These are phyloP conservation scores for Gila orcuttii DNA, from an alignment of 2,113 vertebrate species.

Conservation along the genomic window DNA sequence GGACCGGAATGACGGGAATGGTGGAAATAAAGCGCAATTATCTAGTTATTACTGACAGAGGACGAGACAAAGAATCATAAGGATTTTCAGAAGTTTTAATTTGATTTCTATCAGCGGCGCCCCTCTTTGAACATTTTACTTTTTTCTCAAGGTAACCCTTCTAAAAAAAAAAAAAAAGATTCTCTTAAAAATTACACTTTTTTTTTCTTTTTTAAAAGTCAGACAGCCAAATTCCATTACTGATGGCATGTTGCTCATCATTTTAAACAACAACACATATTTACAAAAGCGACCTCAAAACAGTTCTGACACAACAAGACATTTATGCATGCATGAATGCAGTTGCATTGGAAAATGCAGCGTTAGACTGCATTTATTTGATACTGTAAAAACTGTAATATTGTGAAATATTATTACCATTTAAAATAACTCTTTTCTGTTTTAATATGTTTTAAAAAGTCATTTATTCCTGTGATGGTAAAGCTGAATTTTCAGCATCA, in stretches of 20 bases:
- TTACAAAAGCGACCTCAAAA: background rate
- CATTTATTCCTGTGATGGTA: background rate
- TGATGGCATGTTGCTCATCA: background rate
- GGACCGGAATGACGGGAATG: slow-evolving; percentile 73
- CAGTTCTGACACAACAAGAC: background rate
- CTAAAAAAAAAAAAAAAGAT: slow-evolving; percentile 53
- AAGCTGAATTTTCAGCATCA: background rate
- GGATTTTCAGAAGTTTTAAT: slow-evolving; percentile 78
- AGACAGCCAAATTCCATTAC: background rate
- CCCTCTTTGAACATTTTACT: slow-evolving; percentile 59
- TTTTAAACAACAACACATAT: background rate
- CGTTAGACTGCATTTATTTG: too few relatives aligned
- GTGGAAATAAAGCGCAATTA: slow-evolving; percentile 84
- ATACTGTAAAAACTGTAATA: background rate
- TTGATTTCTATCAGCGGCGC: slow-evolving; percentile 76
- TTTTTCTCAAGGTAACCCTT: slow-evolving; percentile 27
- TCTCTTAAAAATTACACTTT: slow-evolving; percentile 57
- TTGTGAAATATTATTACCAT: background rate
- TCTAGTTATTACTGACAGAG: slow-evolving; percentile 79
- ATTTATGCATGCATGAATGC: background rate
- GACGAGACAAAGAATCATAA: slow-evolving; percentile 66
- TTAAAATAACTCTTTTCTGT: background rate
- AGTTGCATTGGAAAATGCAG: background rate
- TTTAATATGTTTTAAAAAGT: background rate
- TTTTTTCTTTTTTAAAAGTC: slow-evolving; percentile 34